phyloP scores from a whole-genome alignment of 2,113 vertebrate species.

The Himantopus leucocephalus region DNA sequence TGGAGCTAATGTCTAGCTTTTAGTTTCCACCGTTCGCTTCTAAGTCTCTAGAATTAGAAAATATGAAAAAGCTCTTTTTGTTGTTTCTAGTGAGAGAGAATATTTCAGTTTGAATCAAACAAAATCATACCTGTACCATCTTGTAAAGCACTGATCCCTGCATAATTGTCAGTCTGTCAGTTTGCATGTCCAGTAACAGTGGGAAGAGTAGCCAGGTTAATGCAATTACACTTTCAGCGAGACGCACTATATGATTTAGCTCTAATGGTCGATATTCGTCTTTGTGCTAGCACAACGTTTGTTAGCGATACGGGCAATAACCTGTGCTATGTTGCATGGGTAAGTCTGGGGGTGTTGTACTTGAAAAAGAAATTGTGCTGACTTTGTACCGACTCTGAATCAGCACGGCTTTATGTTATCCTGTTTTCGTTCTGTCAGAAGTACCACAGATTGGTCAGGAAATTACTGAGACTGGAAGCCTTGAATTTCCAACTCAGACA shows the following conservation, averaged over 20 bases:
- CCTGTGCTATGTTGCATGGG: not conserved
- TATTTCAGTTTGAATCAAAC: not conserved
- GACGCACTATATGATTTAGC: not conserved
- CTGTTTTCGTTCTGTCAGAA: not conserved
- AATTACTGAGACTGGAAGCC: not conserved
- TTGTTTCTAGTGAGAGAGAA: not conserved
- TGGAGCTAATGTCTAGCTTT: not conserved
- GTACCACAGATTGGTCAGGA: not conserved
- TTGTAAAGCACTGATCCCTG: not conserved
- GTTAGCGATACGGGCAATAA: not conserved
- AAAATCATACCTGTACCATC: not conserved
- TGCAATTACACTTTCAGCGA: not conserved
- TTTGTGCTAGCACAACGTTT: not conserved
- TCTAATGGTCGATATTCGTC: not conserved
- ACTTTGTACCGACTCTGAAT: not conserved
- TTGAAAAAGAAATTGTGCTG: not conserved
- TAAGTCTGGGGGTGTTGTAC: not conserved
- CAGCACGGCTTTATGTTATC: not conserved
- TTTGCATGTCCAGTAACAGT: not conserved
- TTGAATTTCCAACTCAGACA: not conserved
- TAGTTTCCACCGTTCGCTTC: not conserved
- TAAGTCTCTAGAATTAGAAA: not conserved
- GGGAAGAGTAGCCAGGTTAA: not conserved
- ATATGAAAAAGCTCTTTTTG: not conserved
- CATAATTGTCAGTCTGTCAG: not conserved